These are phyloP conservation scores for Craseonycteris thonglongyai DNA, from an alignment of 2,113 vertebrate genomes.

Conservation along the genomic window DNA sequence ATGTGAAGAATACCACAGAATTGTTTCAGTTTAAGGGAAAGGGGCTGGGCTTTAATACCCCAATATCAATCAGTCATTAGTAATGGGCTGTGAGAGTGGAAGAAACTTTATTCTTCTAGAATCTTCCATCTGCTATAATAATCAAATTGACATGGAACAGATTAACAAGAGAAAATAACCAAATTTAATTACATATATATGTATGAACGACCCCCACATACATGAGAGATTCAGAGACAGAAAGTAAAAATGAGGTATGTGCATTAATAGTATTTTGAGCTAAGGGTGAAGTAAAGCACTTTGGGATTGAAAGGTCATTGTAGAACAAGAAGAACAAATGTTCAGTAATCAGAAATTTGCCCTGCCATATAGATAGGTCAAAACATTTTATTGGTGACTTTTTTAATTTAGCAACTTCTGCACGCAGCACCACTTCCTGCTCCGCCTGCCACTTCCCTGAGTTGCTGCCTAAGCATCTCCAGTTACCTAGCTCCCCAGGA, in stretches of 20 bases:
- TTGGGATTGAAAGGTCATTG: neutral
- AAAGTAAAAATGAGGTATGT: neutral
- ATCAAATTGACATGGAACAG: neutral
- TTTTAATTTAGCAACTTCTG: no score
- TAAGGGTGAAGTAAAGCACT: neutral
- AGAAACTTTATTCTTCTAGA: neutral
- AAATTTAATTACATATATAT: neutral
- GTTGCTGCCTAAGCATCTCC: no score
- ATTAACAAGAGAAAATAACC: neutral
- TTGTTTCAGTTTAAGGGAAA: neutral
- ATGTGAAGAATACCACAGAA: neutral
- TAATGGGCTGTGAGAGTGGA: neutral
- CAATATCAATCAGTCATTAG: neutral
- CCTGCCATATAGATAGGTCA: neutral
- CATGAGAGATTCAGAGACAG: neutral
- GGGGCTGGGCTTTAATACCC: neutral
- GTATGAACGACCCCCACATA: neutral
- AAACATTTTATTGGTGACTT: neutral
- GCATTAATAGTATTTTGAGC: neutral
- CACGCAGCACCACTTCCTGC: no score
- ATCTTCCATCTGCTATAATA: neutral
- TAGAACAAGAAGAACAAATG: neutral
- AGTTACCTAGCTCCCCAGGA: no score
- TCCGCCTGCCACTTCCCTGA: no score
- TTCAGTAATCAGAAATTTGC: neutral